Evolutionary conservation across 1,140 invertebrate genomes (phyloP).

Genomic region (Aphaenogaster ashmeadi): DNA sequence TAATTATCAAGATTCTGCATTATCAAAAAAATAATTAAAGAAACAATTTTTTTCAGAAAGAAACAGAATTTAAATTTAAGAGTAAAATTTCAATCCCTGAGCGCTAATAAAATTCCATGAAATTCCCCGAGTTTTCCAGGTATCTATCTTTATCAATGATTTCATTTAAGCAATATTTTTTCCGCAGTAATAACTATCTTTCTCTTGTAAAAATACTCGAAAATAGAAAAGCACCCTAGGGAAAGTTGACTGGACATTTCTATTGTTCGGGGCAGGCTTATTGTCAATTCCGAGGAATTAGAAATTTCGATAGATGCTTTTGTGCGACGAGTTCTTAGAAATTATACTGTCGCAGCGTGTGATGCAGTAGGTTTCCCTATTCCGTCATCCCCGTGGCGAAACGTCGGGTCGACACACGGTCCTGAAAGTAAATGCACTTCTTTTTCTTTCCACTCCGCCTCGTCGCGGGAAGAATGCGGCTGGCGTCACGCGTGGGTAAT

Average conservation of each 20-base stretch:
- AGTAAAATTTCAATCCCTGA: no score
- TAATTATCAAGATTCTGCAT: no score
- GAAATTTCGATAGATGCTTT: neutral
- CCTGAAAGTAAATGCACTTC: constrained; percentile 57
- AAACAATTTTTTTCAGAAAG: no score
- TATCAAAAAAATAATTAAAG: no score
- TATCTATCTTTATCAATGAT: neutral
- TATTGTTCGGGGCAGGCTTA: neutral
- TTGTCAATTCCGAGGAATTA: neutral
- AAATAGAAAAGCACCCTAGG: neutral
- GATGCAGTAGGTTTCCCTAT: neutral
- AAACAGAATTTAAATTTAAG: no score
- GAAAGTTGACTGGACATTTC: neutral
- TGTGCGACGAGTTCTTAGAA: neutral
- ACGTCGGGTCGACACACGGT: constrained; percentile 3
- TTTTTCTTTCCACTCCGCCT: constrained; percentile 30
- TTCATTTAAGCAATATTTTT: neutral
- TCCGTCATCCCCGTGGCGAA: neutral
- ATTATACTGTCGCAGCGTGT: neutral
- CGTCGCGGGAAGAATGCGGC: constrained; percentile 47
- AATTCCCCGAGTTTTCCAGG: no score
- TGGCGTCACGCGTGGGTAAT: constrained; percentile 58
- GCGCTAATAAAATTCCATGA: no score
- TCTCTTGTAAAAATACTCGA: no score
- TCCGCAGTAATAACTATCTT: neutral